Conservation (phyloP, 1,140 invertebrate genomes). For the Trachymyrmex septentrionalis region DNA sequence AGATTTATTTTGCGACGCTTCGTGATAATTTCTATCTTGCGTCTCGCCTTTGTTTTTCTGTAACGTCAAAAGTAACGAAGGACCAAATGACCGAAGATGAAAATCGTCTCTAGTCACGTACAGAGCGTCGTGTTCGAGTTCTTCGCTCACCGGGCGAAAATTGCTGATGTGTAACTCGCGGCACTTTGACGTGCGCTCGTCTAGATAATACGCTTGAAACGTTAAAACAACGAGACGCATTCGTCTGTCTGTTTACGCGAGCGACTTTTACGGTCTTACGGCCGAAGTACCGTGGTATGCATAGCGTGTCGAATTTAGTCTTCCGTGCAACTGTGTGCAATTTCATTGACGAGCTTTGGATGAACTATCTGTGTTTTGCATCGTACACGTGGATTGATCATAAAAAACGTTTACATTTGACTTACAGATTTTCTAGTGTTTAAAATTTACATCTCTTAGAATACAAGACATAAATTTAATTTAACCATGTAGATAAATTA, state of each 20-base stretch:
- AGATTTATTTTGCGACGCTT: slow-evolving; percentile 15
- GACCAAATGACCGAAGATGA: slow-evolving; percentile 31
- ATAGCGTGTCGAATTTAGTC: slow-evolving; percentile 12
- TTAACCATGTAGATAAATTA: neutral
- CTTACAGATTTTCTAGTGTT: slow-evolving; percentile 10
- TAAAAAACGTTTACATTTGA: slow-evolving; percentile 26
- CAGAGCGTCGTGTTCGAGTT: slow-evolving; percentile 2
- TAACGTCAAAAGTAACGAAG: slow-evolving; percentile 35
- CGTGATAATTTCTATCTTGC: neutral
- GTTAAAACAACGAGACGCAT: slow-evolving; percentile 53
- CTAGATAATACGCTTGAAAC: slow-evolving; percentile 34
- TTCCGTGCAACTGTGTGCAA: neutral
- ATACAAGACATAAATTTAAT: neutral
- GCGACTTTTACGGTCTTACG: slow-evolving; percentile 35
- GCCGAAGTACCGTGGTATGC: neutral
- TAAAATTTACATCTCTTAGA: neutral
- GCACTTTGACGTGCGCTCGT: slow-evolving; percentile 26
- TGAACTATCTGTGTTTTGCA: neutral
- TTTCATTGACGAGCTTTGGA: slow-evolving; percentile 15
- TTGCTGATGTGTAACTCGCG: slow-evolving; percentile 46
- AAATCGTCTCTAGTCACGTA: slow-evolving; percentile 53
- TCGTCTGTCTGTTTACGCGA: slow-evolving; percentile 48
- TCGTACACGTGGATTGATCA: neutral
- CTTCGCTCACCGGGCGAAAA: slow-evolving; percentile 32
- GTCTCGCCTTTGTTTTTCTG: slow-evolving; percentile 19